Base-by-base conservation (phyloP, 1,140 invertebrate genomes). In the Diachasma alloeum region DNA sequence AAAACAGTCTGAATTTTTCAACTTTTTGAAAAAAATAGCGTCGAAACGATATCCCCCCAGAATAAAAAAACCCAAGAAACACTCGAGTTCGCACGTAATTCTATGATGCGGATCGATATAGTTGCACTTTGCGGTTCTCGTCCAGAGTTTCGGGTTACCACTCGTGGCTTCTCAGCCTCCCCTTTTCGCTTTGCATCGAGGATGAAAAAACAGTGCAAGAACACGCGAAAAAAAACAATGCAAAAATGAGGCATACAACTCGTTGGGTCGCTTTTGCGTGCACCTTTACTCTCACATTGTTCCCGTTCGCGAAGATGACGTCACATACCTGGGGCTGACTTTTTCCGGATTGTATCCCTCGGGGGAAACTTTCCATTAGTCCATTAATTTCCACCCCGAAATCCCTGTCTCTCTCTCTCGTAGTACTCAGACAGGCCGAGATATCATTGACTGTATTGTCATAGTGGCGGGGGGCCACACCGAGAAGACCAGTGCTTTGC, bases 121-220 rank as follows among this genome's bases (percentile, higher is more conserved):
- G 76, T 63, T 78, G 71, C 79, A 78, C 78, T 79, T 79, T 79
- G 78, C 74, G 78, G 78, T 79, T 72, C 78, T 79, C 75, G 67
- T 31, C 46, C 74, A 42, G 42, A 74, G 73, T 76, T 76, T 75
- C 78, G 63, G 42, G 67, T 75, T 78, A 75, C 76, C 37, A 46
- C 59, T 69, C 69, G 74, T 36, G 78, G 74, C 67, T 79, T 78
- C 74, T 39, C 67, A 70, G 53, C 42, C 63, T 69, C 66, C 70
- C 68, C 56, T 36, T 42, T 6, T 71, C 69, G 17, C 53, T 59
- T 77, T 73, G 44, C 56, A 42, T 44, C 31, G 53, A 66, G 42
- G n/a, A 46, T 73, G 53, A 37, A 73, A 22, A 22, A 59, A 72
- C 36, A 56, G 13, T n/a, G 48, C 46, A 59, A 53, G 15, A 24